A percentile compares a stretch with the other conserved stretches of the same genome.
Conservation (phyloP, 2,797 vertebrate genomes). For the Pempheris klunzingeri region DNA sequence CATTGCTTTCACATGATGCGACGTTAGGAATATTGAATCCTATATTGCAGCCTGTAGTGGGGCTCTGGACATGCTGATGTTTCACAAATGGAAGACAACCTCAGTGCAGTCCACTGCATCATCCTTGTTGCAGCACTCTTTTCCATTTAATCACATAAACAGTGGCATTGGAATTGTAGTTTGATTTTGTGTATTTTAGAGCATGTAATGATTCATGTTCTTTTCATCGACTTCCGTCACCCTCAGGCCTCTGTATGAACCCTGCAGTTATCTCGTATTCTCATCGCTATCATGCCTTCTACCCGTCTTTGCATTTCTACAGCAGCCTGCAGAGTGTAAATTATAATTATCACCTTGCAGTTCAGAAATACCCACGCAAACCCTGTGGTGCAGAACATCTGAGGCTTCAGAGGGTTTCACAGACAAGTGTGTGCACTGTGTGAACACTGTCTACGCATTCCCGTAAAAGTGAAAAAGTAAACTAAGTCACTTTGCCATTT, state of each 20-base stretch:
- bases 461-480: too few species aligned
- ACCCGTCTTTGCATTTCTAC: constrained; percentile 45
- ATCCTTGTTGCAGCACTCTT: neutral
- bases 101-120: neutral
- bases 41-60: neutral
- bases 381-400: constrained; percentile 29
- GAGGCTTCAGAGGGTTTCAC: constrained; percentile 32
- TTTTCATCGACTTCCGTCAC: neutral
- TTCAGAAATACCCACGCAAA: constrained; percentile 61
- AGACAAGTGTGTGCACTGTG: constrained; percentile 29
- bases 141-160: neutral
- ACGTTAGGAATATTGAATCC: neutral
- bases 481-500: too few species aligned
- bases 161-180: neutral
- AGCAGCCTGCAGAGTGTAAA: constrained; percentile 55
- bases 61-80: neutral
- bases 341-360: constrained; percentile 71
- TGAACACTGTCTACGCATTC: too few species aligned
- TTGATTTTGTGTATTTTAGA: neutral
- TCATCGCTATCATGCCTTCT: constrained; percentile 39
- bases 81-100: neutral
- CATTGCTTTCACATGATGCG: neutral
- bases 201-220: neutral
- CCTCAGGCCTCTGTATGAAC: neutral
- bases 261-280: constrained; percentile 13